Evolutionary conservation across 2,888 invertebrate species (phyloP).

Genomic region (Stegana nigrithorax): DNA sequence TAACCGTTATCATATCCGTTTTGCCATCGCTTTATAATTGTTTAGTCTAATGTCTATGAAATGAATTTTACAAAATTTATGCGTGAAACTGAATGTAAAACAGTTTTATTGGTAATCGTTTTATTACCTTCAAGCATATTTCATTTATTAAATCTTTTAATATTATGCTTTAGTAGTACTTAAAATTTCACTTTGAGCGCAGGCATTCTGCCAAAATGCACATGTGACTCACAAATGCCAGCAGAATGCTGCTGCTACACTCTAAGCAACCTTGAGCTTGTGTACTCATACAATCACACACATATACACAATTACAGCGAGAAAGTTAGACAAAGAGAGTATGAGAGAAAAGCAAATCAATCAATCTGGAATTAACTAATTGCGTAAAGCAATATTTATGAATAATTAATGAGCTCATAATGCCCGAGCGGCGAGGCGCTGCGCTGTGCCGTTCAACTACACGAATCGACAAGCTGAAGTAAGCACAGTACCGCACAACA

Average conservation of each 20-base stretch:
- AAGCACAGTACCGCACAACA: neutral
- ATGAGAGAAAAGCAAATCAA: constrained; percentile 53
- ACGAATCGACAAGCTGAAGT: constrained; percentile 26
- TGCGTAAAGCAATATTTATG: constrained; percentile 63
- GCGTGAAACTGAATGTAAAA: too few species aligned
- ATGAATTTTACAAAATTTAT: too few species aligned
- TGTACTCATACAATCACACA: neutral
- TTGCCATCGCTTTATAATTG: too few species aligned
- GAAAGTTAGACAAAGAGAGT: constrained; percentile 22
- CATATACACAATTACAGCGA: neutral
- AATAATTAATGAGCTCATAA: constrained; percentile 63
- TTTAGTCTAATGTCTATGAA: too few species aligned
- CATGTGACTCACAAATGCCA: constrained; percentile 34
- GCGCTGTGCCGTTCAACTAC: neutral
- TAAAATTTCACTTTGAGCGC: too few species aligned
- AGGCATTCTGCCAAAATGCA: constrained; percentile 40
- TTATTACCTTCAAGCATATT: too few species aligned
- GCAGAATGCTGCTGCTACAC: constrained; percentile 19
- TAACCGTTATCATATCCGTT: too few species aligned
- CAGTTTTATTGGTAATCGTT: too few species aligned
- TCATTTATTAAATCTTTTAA: too few species aligned
- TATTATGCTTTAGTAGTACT: too few species aligned
- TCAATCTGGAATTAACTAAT: constrained; percentile 61
- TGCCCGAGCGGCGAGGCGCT: constrained; percentile 25
- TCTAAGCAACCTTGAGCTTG: constrained; percentile 11